Evolutionary conservation across 2,888 invertebrate species (phyloP), one percentile per base, ranked within the genome.

Genomic region (Ormyrus thymus): DNA sequence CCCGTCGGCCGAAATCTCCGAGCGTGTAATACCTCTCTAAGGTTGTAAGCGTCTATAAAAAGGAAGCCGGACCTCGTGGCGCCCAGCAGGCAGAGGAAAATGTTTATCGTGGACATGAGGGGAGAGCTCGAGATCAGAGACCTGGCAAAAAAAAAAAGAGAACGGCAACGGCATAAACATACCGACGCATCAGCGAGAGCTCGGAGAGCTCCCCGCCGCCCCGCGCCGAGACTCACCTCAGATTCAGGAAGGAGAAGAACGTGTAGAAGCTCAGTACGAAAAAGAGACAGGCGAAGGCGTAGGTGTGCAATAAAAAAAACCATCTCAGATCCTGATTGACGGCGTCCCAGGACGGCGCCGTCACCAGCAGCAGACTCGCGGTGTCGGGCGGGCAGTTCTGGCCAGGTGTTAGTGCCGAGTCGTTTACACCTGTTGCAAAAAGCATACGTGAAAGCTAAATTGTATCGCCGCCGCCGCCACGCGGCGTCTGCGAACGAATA

Each of bases 1-100:
- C 11, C 10, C 5, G 10, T 61, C 10, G 46, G 7, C 5, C 61
- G 46, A 46, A n/a, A 55, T 45, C 11, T 15, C 46, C 11, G 53
- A 61, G 6, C 29, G 7, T 11, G 10, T 13, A 9, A 87, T 83
- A 92, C 92, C 88, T 91, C 90, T 85, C 91, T 90, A 58, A 92
- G 90, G 84, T 91, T 91, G 87, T 93, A 93, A 56, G 93, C 92
- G 86, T 93, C 93, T 83, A 92, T 91, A 86, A 92, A 91, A 76
- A 93, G 90, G 75, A 91, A 91, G 59, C 90, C 87, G 15, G 91
- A 91, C 81, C 93, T 90, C 59, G 92, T 91, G 71, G 90, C 86
- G 55, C 92, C 92, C 72, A 92, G 88, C 13, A 92, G 85, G 84
- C 92, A 92, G 48, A 93, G 88, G 85, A 92, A 91, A 81, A 91